phyloP scores from a whole-genome alignment of 2,888 invertebrate genomes.

The Zeuzera pyrina region DNA sequence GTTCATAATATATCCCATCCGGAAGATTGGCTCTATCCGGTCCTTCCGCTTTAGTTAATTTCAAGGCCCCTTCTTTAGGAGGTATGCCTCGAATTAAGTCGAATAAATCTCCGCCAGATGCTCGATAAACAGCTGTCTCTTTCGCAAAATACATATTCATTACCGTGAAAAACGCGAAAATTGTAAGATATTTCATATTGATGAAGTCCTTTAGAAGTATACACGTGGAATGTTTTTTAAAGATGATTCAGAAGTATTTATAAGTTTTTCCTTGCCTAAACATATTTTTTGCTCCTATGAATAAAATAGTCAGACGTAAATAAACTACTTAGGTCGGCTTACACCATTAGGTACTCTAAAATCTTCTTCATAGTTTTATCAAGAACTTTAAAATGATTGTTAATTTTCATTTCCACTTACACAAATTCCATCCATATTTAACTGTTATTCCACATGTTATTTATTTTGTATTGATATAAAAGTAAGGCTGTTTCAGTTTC shows the following conservation, averaged over 20 bases:
- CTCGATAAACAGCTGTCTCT: slow-evolving; percentile 23
- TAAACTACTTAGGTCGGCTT: too few relatives aligned
- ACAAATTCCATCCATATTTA: too few relatives aligned
- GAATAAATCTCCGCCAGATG: slow-evolving; percentile 23
- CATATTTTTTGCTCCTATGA: too few relatives aligned
- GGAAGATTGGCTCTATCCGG: slow-evolving; percentile 18
- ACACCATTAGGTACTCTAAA: too few relatives aligned
- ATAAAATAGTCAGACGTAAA: too few relatives aligned
- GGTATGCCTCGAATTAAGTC: slow-evolving; percentile 25
- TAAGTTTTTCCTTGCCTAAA: too few relatives aligned
- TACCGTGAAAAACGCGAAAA: slow-evolving; percentile 13
- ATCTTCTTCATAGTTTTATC: too few relatives aligned
- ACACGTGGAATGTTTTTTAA: slow-evolving; percentile 22
- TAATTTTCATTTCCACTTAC: too few relatives aligned
- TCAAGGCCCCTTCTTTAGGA: slow-evolving; percentile 19
- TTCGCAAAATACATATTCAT: slow-evolving; percentile 17
- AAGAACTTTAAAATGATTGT: too few relatives aligned
- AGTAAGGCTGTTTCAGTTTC: too few relatives aligned
- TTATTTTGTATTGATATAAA: too few relatives aligned
- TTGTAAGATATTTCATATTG: slow-evolving; percentile 4
- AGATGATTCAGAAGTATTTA: slow-evolving; percentile 21
- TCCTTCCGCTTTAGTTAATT: slow-evolving; percentile 22
- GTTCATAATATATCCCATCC: slow-evolving; percentile 36
- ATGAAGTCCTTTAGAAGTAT: slow-evolving; percentile 17
- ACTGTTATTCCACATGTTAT: too few relatives aligned